Evolutionary conservation across 2,888 invertebrate species (phyloP), one percentile per base, ranked within the genome.

Genomic region (Automeris io): DNA sequence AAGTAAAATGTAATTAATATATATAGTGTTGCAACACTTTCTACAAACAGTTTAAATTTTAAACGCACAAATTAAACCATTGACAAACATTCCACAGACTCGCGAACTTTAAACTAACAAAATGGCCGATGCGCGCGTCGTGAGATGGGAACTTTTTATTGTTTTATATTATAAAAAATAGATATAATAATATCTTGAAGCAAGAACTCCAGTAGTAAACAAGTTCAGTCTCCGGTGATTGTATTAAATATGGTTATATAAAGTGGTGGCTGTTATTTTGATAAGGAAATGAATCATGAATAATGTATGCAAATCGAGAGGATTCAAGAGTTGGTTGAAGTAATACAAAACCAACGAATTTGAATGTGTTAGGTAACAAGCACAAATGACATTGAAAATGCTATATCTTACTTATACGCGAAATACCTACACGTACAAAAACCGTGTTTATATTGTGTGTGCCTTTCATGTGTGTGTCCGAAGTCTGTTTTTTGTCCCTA

Each of bases 221-320:
- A 37, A 37, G 32, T 37, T 12, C 22, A 23, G 5, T 31, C 31
- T 32, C 11, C 23, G 22, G 22, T 13, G 24, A 37, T 13, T n/a
- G 18, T 22, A 24, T 32, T n/a, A 32, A 18, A 32, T 32, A 37
- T 37, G 18, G 9, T 6, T 29, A 37, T 18, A 6, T 21, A 39
- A 38, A 18, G 33, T 24, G 35, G 35, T 22, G 37, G 40, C 42
- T 42, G 33, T 37, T 45, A 37, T 36, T 2, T 16, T 33, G 44
- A 44, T 46, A 46, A 44, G 38, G 29, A 18, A 46, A 40, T 46
- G 46, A 46, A 39, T 46, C 41, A 46, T 46, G 44, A 40, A 35
- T 13, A 21, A 29, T 36, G 40, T 18, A 26, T 35, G 32, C 26
- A 43, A 6, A 22, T 31, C 29, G 29, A 22, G 19, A 12, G 12